Percentiles rank a stretch among this genome's conserved stretches.
Evolutionary conservation across 2,888 invertebrate species (phyloP).

Genomic region (Antheraea yamamai): DNA sequence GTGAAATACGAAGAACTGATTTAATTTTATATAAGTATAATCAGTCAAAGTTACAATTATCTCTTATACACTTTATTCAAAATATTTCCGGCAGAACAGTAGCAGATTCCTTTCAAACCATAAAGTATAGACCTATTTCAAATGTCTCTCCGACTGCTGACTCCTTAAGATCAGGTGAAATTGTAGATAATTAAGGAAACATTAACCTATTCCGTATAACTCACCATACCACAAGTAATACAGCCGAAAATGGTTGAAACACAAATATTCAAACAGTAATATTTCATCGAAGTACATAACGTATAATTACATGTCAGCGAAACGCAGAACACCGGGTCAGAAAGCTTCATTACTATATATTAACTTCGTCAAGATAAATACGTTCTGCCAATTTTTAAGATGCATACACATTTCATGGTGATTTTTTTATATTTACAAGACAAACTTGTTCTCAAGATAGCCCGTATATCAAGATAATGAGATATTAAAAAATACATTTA

Average conservation of each 20-base stretch:
- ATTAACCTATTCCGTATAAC: no score
- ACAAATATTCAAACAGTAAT: constrained; percentile 12
- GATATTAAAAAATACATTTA: neutral
- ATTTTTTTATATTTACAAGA: neutral
- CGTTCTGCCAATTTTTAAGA: constrained; percentile 4
- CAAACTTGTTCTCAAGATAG: neutral
- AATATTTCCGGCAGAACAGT: no score
- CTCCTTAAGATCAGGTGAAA: neutral
- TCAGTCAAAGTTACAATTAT: no score
- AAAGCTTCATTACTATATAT: neutral
- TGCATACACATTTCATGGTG: neutral
- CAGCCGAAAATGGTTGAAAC: neutral
- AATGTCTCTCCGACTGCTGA: no score
- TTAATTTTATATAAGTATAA: no score
- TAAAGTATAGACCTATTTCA: no score
- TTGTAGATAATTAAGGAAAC: neutral
- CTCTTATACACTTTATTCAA: no score
- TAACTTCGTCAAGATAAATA: constrained; percentile 5
- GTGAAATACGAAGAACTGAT: no score
- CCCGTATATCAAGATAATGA: no score
- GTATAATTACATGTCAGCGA: constrained; percentile 11
- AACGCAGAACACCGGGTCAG: constrained; percentile 4
- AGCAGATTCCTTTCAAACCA: no score
- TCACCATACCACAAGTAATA: neutral
- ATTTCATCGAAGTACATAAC: constrained; percentile 15